These are phyloP conservation scores for Holotrichia oblita DNA, from an alignment of 1,140 invertebrate species.

Conservation along the genomic window DNA sequence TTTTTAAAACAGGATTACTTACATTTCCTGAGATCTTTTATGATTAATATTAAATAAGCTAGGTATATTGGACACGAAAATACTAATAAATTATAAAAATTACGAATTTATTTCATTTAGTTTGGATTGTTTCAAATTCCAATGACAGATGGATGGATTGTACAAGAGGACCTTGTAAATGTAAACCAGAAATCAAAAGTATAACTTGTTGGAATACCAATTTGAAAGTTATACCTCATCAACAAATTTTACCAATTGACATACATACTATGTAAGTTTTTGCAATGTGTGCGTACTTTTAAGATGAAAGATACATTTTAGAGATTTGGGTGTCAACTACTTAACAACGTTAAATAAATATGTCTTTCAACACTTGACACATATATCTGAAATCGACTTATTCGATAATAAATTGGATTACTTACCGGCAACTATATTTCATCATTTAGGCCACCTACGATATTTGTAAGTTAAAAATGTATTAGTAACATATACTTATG, in stretches of 20 bases:
- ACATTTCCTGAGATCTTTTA: not conserved
- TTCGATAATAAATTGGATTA: conserved; percentile 83
- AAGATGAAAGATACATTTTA: conserved; percentile 59
- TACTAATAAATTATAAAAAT: no score
- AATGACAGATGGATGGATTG: conserved; percentile 75
- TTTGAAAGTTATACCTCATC: conserved; percentile 69
- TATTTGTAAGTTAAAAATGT: conserved; percentile 71
- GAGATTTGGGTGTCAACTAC: conserved; percentile 79
- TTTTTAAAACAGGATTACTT: not conserved
- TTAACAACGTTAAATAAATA: conserved; percentile 78
- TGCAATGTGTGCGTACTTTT: not conserved
- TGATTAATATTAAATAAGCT: not conserved
- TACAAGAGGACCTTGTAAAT: conserved; percentile 74
- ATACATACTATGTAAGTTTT: conserved; percentile 71
- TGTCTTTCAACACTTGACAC: conserved; percentile 73
- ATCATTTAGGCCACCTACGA: conserved; percentile 73
- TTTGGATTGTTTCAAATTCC: conserved; percentile 72
- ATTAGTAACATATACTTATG: no score
- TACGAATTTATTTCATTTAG: conserved; percentile 60
- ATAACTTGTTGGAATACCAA: conserved; percentile 78
- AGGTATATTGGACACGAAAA: not conserved
- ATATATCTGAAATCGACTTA: conserved; percentile 77
- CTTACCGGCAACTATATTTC: conserved; percentile 77
- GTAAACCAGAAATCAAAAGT: conserved; percentile 70
- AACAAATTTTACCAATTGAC: conserved; percentile 76